Evolutionary conservation across 2,888 invertebrate genomes (phyloP).

Genomic region (Perizoma affinitatum): DNA sequence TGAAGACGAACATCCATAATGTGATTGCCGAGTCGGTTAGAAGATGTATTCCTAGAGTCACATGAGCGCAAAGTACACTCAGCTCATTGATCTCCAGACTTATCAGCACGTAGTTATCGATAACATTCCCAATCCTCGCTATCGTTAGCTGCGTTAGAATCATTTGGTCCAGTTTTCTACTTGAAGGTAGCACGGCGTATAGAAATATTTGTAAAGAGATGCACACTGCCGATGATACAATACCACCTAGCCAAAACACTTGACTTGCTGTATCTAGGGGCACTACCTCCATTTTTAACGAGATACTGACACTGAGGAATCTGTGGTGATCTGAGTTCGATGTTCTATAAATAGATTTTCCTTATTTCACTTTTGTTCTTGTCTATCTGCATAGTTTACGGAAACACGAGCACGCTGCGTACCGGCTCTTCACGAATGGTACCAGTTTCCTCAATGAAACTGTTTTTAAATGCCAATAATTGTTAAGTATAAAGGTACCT

Average conservation of each 20-base stretch:
- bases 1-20: slow-evolving; percentile 65
- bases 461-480: slow-evolving; percentile 7
- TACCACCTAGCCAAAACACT: slow-evolving; percentile 52
- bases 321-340: background rate
- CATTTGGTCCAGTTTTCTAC: slow-evolving; percentile 61
- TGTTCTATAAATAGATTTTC: slow-evolving; percentile 11
- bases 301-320: background rate
- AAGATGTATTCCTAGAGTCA: slow-evolving; percentile 35
- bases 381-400: slow-evolving; percentile 2
- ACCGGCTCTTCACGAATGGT: slow-evolving; percentile 18
- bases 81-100: slow-evolving; percentile 15
- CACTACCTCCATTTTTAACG: slow-evolving; percentile 13
- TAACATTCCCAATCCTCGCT: slow-evolving; percentile 54
- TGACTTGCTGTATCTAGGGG: slow-evolving; percentile 9
- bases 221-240: slow-evolving; percentile 49
- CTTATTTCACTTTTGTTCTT: slow-evolving; percentile 6
- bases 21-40: slow-evolving; percentile 59
- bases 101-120: slow-evolving; percentile 50
- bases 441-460: slow-evolving; percentile 24
- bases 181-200: slow-evolving; percentile 47
- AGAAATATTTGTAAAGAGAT: slow-evolving; percentile 37
- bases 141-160: slow-evolving; percentile 57
- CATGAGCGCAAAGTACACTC: slow-evolving; percentile 22
- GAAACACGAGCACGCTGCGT: slow-evolving; percentile 11
- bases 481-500: slow-evolving; percentile 8